Conservation (phyloP, 2,888 invertebrate species). For the Agriopis marginaria region DNA sequence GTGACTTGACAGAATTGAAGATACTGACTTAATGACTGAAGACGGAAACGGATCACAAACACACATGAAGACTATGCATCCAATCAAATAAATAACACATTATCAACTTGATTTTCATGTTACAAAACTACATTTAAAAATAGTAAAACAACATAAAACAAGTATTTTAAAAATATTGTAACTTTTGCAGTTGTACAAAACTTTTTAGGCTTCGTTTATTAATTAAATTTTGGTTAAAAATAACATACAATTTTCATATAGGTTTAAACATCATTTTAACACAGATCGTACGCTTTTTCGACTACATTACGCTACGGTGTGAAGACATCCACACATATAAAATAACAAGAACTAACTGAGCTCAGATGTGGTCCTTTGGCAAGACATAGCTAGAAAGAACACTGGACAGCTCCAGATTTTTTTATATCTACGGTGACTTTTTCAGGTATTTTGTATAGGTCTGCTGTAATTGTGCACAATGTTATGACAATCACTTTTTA, state of each 20-base stretch:
- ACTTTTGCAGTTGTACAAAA: no score
- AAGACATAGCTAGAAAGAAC: conserved; percentile 78
- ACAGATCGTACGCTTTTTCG: conserved; percentile 9
- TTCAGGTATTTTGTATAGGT: conserved; percentile 64
- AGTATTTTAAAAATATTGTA: no score
- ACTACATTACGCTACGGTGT: conserved; percentile 65
- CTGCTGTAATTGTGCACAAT: conserved; percentile 37
- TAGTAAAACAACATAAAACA: no score
- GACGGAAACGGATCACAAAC: not conserved
- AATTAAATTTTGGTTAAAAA: not conserved
- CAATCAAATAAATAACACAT: not conserved
- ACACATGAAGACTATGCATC: not conserved
- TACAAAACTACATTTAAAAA: no score
- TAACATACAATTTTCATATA: not conserved
- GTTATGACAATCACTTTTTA: not conserved
- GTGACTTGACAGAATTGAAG: not conserved
- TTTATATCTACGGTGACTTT: conserved; percentile 57
- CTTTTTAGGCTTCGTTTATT: no score
- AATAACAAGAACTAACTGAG: conserved; percentile 73
- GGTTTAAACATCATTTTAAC: conserved; percentile 9
- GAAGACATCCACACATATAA: conserved; percentile 49
- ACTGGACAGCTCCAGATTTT: conserved; percentile 51
- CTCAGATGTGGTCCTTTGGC: conserved; percentile 83
- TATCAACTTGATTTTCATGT: no score
- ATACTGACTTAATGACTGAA: conserved; percentile 1